Percentiles rank a stretch among this genome's conserved stretches.
Evolutionary conservation across 2,888 invertebrate genomes (phyloP).

Genomic region (Drosophila conformis): DNA sequence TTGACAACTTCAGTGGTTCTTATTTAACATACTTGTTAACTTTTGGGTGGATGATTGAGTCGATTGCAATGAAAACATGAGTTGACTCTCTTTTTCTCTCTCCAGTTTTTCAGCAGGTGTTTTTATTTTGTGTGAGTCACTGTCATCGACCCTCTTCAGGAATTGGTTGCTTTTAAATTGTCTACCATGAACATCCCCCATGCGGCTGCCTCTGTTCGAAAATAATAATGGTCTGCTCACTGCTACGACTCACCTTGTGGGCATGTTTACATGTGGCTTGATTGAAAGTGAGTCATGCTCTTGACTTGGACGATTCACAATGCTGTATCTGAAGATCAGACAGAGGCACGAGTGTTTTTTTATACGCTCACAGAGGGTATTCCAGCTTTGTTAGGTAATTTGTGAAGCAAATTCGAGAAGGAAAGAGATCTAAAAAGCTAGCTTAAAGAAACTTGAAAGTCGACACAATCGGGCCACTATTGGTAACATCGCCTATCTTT

Average conservation of each 20-base stretch:
- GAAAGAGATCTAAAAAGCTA: background rate
- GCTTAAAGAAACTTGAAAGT: background rate
- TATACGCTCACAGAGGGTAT: background rate
- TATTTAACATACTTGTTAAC: slow-evolving; percentile 4
- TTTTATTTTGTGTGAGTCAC: slow-evolving; percentile 2
- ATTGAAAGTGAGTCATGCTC: slow-evolving; percentile 35
- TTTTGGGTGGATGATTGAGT: slow-evolving; percentile 3
- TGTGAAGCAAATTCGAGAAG: background rate
- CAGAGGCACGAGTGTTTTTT: slow-evolving; percentile 1
- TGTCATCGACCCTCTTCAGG: slow-evolving; percentile 34
- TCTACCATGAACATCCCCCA: slow-evolving; percentile 23
- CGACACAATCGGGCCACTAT: background rate
- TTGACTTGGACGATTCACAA: slow-evolving; percentile 2
- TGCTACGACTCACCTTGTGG: slow-evolving; percentile 10
- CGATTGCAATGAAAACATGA: background rate
- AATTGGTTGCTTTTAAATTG: slow-evolving; percentile 32
- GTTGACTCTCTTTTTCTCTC: background rate
- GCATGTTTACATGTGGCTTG: slow-evolving; percentile 7
- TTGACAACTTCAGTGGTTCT: slow-evolving; percentile 15
- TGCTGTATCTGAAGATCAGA: slow-evolving; percentile 7
- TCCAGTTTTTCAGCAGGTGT: slow-evolving; percentile 13
- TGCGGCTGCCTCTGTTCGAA: slow-evolving; percentile 3
- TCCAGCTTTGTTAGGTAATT: background rate
- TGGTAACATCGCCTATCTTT: too few species aligned
- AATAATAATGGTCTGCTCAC: slow-evolving; percentile 28